phyloP scores from a whole-genome alignment of 1,140 invertebrate genomes.

The Lerema accius region DNA sequence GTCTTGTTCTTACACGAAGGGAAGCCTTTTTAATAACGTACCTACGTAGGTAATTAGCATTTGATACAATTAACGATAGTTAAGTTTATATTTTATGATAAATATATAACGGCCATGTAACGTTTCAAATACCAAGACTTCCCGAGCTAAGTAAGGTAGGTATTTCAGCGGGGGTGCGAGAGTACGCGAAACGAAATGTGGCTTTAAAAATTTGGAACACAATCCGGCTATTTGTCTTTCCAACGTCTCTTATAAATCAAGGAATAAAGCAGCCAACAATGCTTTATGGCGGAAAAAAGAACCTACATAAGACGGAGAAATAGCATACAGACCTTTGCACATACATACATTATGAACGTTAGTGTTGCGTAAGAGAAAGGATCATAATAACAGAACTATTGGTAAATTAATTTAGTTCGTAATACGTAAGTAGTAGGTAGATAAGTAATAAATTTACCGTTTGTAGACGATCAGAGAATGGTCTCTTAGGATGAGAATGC shows the following conservation, averaged over 20 bases:
- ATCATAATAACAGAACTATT: constrained; percentile 30
- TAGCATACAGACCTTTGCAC: constrained; percentile 75
- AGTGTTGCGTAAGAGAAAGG: constrained; percentile 66
- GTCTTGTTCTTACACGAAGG: too few species aligned
- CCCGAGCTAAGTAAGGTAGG: constrained; percentile 51
- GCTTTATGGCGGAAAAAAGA: constrained; percentile 83
- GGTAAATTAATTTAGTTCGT: background rate
- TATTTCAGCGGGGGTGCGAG: constrained; percentile 65
- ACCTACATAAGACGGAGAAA: constrained; percentile 78
- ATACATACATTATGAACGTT: constrained; percentile 76
- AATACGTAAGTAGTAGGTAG: too few species aligned
- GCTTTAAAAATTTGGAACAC: constrained; percentile 85
- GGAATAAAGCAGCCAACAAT: constrained; percentile 84
- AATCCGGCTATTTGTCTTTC: constrained; percentile 84
- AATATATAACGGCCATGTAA: constrained; percentile 18
- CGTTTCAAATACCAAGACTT: constrained; percentile 45
- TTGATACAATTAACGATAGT: too few species aligned
- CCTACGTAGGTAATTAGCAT: too few species aligned
- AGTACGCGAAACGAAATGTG: constrained; percentile 82
- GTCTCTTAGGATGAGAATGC: too few species aligned
- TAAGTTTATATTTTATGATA: too few species aligned
- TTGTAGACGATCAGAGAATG: too few species aligned
- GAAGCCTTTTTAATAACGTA: too few species aligned
- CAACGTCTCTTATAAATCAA: constrained; percentile 84
- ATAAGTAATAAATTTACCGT: too few species aligned